A percentile compares a stretch with the other conserved stretches of the same genome.
These are phyloP conservation scores for Ophioninae sp. DNA, from an alignment of 2,888 invertebrate species.

Conservation along the genomic window DNA sequence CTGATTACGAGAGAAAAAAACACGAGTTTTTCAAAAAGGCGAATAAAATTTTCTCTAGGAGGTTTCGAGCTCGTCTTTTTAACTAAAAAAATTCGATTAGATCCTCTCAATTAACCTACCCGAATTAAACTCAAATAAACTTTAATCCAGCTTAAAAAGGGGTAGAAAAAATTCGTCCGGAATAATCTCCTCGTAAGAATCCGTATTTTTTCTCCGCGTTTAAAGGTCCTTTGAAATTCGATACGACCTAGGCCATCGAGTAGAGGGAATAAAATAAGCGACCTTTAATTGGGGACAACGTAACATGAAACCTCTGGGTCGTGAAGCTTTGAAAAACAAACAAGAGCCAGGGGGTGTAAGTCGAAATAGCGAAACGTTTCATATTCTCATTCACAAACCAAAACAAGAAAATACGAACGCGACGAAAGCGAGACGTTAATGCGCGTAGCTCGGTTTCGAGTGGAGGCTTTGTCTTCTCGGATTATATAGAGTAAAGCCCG, in stretches of 20 bases:
- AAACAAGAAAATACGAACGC: not conserved
- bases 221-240: not conserved
- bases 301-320: conserved; percentile 3
- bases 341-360: conserved; percentile 33
- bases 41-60: too few relatives aligned
- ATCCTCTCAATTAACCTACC: not conserved
- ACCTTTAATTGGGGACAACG: not conserved
- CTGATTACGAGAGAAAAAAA: too few relatives aligned
- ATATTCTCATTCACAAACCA: conserved; percentile 13
- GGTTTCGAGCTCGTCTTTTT: not conserved
- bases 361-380: conserved; percentile 42
- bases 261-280: not conserved
- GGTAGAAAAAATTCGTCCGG: not conserved
- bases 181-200: not conserved
- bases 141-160: not conserved
- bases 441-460: conserved; percentile 56
- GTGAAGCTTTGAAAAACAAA: conserved; percentile 26
- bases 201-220: not conserved
- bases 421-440: too few relatives aligned
- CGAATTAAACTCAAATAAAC: not conserved
- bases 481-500: conserved; percentile 49
- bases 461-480: conserved; percentile 57
- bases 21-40: too few relatives aligned
- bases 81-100: not conserved
- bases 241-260: not conserved